phyloP scores from a whole-genome alignment of 2,888 invertebrate genomes.

The Rotaria magnacalcarata region DNA sequence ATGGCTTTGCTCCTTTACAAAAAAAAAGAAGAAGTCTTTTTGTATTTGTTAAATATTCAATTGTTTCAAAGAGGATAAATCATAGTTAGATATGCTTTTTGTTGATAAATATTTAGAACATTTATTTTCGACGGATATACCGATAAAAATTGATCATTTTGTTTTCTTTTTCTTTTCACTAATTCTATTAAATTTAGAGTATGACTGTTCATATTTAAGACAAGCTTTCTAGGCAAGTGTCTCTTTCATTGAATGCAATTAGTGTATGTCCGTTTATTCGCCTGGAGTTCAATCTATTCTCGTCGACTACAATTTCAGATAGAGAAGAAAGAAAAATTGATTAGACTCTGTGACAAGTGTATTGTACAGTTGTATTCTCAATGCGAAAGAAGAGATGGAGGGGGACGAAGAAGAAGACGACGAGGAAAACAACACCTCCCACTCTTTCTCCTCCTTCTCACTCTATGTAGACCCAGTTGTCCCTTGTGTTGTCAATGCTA shows the following conservation, averaged over 20 bases:
- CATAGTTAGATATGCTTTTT: no score
- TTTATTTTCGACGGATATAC: neutral
- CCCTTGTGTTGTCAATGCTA: slow-evolving; percentile 12
- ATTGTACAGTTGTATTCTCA: slow-evolving; percentile 9
- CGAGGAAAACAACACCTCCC: slow-evolving; percentile 22
- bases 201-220: neutral
- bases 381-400: neutral
- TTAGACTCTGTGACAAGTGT: slow-evolving; percentile 13
- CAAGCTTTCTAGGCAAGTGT: neutral
- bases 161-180: neutral
- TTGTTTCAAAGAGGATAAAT: no score
- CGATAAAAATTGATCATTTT: neutral
- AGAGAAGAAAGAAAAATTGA: slow-evolving; percentile 15
- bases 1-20: no score
- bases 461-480: neutral
- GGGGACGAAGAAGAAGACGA: neutral
- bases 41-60: no score
- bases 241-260: slow-evolving; percentile 29
- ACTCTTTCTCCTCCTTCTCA: neutral
- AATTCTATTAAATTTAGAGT: neutral
- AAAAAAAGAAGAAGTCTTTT: no score
- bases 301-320: slow-evolving; percentile 5
- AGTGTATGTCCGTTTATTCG: slow-evolving; percentile 16
- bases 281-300: neutral
- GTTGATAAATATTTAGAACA: no score